Evolutionary conservation across 2,113 vertebrate genomes (phyloP).

Genomic region (Odontesthes bonariensis): DNA sequence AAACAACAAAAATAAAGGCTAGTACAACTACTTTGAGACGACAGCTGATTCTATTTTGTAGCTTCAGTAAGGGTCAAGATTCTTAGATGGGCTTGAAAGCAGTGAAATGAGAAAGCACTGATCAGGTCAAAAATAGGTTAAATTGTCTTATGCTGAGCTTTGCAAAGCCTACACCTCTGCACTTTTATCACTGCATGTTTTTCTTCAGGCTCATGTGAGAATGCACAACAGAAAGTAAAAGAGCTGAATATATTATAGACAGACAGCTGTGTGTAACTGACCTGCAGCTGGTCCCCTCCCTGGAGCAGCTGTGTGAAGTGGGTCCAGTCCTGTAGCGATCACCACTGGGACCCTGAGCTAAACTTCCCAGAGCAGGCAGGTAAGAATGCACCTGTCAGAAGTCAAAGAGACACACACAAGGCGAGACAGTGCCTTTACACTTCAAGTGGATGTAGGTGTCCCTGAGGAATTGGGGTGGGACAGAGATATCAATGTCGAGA

Average conservation of each 20-base stretch:
- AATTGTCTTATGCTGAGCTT: conserved; percentile 3
- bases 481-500: conserved; percentile 20
- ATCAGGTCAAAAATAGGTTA: conserved; percentile 4
- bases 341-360: conserved; percentile 67
- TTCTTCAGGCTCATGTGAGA: conserved; percentile 22
- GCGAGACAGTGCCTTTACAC: conserved; percentile 23
- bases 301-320: conserved; percentile 82
- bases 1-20: not conserved
- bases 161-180: not conserved
- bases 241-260: conserved; percentile 22
- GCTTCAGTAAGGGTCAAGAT: not conserved
- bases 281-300: conserved; percentile 83
- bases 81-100: not conserved
- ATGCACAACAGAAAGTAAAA: conserved; percentile 14
- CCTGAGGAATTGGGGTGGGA: conserved; percentile 24
- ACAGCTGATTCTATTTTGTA: not conserved
- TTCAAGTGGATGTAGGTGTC: conserved; percentile 29
- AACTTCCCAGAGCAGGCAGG: conserved; percentile 84
- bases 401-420: conserved; percentile 44
- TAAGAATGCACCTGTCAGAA: conserved; percentile 90
- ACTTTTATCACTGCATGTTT: conserved; percentile 22
- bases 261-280: conserved; percentile 81
- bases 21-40: conserved; percentile 6
- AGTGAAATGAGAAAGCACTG: not conserved
- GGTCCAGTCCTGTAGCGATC: conserved; percentile 73